Percentiles rank a stretch among this genome's conserved stretches.
Evolutionary conservation across 2,888 invertebrate genomes (phyloP).

Genomic region (Masnerella sp.): DNA sequence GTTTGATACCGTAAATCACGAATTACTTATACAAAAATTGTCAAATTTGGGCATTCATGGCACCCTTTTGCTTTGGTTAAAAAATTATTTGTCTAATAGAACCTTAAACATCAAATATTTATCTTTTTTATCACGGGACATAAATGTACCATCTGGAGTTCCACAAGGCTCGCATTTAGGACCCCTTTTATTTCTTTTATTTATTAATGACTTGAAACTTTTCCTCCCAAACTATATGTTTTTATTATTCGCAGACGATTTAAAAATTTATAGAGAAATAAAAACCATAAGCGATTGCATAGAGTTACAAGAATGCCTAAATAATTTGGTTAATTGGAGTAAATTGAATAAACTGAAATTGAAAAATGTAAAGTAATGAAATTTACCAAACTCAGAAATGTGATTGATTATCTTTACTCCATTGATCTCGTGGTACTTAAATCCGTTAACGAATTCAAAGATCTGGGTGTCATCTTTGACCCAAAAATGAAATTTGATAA

Average conservation of each 20-base stretch:
- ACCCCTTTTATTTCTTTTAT: background rate
- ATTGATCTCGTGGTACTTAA: background rate
- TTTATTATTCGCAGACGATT: background rate
- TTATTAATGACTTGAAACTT: background rate
- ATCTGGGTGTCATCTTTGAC: too few species aligned
- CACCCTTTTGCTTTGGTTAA: background rate
- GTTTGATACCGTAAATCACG: background rate
- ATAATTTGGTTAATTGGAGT: background rate
- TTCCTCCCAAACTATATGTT: background rate
- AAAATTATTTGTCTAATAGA: background rate
- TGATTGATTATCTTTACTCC: background rate
- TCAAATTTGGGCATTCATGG: background rate
- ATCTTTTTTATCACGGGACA: background rate
- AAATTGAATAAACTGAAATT: background rate
- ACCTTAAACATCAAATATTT: background rate
- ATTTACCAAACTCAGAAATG: background rate
- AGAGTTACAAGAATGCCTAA: too few species aligned
- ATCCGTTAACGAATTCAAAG: background rate
- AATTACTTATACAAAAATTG: background rate
- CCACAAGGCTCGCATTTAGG: background rate
- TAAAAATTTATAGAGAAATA: background rate
- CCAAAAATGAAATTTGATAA: slow-evolving; percentile 2
- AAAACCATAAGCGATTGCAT: too few species aligned
- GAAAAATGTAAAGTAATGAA: slow-evolving; percentile 3
- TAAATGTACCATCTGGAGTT: background rate